A percentile compares a stretch with the other conserved stretches of the same genome.
These are phyloP conservation scores for Leucoraja ocellata DNA, from an alignment of 2,797 vertebrate genomes.

Conservation along the genomic window DNA sequence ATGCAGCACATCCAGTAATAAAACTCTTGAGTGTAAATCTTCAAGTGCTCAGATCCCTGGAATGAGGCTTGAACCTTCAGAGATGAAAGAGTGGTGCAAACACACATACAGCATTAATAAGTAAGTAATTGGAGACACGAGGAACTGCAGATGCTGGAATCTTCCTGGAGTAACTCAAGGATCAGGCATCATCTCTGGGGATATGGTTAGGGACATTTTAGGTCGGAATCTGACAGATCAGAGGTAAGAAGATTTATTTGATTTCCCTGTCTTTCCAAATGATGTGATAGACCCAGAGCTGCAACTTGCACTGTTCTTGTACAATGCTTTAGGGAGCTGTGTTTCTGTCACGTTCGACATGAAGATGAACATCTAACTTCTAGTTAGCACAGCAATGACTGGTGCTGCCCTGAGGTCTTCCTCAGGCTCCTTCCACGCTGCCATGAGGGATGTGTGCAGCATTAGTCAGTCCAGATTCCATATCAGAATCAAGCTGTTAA, in stretches of 20 bases:
- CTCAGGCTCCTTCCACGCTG: neutral
- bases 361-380: neutral
- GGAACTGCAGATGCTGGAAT: too few species aligned
- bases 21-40: neutral
- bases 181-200: too few species aligned
- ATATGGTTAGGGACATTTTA: too few species aligned
- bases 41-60: neutral
- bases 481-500: neutral
- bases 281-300: neutral
- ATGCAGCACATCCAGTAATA: neutral
- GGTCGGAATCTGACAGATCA: neutral
- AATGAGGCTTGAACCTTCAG: neutral
- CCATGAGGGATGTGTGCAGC: neutral
- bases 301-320: neutral
- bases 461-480: neutral
- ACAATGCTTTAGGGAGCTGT: too few species aligned
- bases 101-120: neutral
- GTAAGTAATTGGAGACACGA: too few species aligned
- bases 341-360: neutral
- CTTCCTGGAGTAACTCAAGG: too few species aligned
- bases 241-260: neutral
- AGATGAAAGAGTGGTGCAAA: neutral
- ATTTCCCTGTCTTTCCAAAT: neutral
- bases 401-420: conserved; percentile 5
- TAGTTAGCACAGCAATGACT: neutral